These are phyloP conservation scores for Dendrolimus houi DNA, from an alignment of 2,888 invertebrate species.

Conservation along the genomic window DNA sequence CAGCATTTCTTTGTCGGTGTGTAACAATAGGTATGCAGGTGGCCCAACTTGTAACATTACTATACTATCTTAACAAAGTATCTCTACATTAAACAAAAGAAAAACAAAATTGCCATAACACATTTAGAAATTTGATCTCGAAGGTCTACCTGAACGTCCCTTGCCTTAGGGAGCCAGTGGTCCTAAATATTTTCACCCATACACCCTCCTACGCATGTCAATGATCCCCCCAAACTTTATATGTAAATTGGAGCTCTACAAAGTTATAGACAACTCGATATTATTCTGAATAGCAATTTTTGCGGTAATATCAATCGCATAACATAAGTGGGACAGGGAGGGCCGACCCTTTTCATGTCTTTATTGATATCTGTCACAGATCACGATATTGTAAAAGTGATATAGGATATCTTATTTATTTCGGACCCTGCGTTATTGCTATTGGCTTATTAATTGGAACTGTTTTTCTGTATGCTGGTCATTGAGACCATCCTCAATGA, in stretches of 20 bases:
- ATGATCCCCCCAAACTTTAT: slow-evolving; percentile 5
- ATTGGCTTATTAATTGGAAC: slow-evolving; percentile 6
- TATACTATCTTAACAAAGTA: too few species aligned
- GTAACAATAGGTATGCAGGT: too few species aligned
- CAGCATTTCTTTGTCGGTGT: too few species aligned
- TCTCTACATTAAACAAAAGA: too few species aligned
- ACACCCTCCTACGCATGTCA: slow-evolving; percentile 2
- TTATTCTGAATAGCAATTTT: slow-evolving; percentile 55
- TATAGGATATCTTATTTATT: slow-evolving; percentile 10
- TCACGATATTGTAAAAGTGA: slow-evolving; percentile 20
- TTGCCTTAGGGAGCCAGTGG: slow-evolving; percentile 20
- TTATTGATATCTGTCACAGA: slow-evolving; percentile 50
- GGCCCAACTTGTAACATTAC: too few species aligned
- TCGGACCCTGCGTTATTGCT: slow-evolving; percentile 7
- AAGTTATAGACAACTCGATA: slow-evolving; percentile 40
- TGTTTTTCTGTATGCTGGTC: background rate
- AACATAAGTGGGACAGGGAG: slow-evolving; percentile 42
- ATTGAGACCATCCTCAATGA: too few species aligned
- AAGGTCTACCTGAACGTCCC: slow-evolving; percentile 1
- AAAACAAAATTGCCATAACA: too few species aligned
- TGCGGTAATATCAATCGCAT: slow-evolving; percentile 57
- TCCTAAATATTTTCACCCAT: slow-evolving; percentile 22
- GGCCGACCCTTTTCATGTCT: slow-evolving; percentile 47
- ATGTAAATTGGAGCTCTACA: slow-evolving; percentile 30
- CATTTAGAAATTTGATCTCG: slow-evolving; percentile 1